Evolutionary conservation across 1,140 invertebrate species (phyloP).

Genomic region (Contarinia nasturtii): DNA sequence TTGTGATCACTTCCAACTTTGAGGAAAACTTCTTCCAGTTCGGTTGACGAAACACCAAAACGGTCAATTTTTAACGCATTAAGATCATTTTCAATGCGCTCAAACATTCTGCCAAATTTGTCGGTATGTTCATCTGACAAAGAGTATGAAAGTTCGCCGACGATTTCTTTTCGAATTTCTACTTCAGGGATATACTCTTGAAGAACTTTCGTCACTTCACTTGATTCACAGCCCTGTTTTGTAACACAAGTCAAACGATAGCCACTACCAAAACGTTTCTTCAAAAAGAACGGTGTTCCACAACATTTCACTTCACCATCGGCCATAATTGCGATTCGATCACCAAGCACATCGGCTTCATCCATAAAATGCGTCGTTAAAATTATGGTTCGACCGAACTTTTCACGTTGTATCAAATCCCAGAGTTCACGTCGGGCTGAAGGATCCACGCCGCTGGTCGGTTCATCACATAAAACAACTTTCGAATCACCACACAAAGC

Average conservation of each 20-base stretch:
- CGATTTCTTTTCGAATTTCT: constrained; percentile 13
- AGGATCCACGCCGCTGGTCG: constrained; percentile 90
- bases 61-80: constrained; percentile 34
- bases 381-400: constrained; percentile 48
- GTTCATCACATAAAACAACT: constrained; percentile 75
- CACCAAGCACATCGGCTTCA: constrained; percentile 85
- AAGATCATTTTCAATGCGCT: constrained; percentile 12
- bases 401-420: constrained; percentile 52
- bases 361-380: constrained; percentile 98
- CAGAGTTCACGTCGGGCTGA: constrained; percentile 73
- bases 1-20: constrained; percentile 24
- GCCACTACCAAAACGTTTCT: constrained; percentile 53
- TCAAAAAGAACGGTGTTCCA: constrained; percentile 73
- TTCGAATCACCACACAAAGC: constrained; percentile 48
- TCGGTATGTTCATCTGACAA: constrained; percentile 12
- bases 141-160: constrained; percentile 15
- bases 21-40: constrained; percentile 72
- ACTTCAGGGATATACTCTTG: constrained; percentile 15
- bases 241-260: constrained; percentile 20
- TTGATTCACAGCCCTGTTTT: constrained; percentile 10
- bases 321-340: constrained; percentile 81
- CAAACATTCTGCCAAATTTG: constrained; percentile 17
- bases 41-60: constrained; percentile 86
- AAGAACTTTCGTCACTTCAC: constrained; percentile 13
- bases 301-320: constrained; percentile 59